Evolutionary conservation across 2,888 invertebrate genomes (phyloP).

Genomic region (Drosophila multiciliata): DNA sequence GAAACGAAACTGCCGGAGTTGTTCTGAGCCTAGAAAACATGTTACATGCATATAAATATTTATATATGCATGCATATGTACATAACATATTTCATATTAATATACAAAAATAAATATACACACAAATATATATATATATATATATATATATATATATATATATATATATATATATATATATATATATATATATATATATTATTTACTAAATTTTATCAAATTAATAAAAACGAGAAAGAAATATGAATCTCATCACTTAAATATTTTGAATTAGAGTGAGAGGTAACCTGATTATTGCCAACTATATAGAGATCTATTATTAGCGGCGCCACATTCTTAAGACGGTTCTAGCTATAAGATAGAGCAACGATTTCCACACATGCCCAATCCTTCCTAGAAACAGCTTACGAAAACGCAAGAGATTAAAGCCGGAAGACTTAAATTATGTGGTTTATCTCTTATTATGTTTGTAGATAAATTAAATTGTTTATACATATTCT

Average conservation of each 20-base stretch:
- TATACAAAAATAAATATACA: slow-evolving; percentile 47
- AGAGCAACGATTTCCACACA: not conserved
- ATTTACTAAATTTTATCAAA: slow-evolving; percentile 50
- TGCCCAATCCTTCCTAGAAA: not conserved
- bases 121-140: slow-evolving; percentile 32
- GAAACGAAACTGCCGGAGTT: slow-evolving; percentile 35
- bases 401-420: not conserved
- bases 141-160: slow-evolving; percentile 68
- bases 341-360: not conserved
- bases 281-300: not conserved
- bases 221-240: slow-evolving; percentile 48
- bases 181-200: slow-evolving; percentile 34
- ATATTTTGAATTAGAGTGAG: slow-evolving; percentile 14
- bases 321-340: too few species aligned
- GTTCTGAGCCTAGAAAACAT: slow-evolving; percentile 44
- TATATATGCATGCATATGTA: slow-evolving; percentile 63
- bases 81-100: slow-evolving; percentile 68
- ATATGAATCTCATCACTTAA: not conserved
- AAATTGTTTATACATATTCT: not conserved
- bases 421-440: not conserved
- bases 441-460: not conserved
- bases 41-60: slow-evolving; percentile 35
- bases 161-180: slow-evolving; percentile 44
- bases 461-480: not conserved
- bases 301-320: not conserved